Percentiles rank a stretch among this genome's conserved stretches.
phyloP scores from a whole-genome alignment of 2,888 invertebrate species.

The Orchesella flavescens region DNA sequence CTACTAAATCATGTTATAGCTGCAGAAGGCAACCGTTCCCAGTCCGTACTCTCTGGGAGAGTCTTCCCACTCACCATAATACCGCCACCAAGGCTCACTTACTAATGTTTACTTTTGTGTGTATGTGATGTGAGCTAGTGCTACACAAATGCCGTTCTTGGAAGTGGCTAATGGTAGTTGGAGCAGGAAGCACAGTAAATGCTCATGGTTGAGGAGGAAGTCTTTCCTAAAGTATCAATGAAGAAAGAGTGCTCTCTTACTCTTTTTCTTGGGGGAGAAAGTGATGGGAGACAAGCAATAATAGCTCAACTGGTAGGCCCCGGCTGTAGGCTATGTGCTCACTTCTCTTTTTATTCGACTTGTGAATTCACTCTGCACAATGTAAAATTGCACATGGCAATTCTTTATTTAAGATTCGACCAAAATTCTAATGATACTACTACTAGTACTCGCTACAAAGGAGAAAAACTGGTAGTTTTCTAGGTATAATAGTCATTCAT shows the following conservation, averaged over 20 bases:
- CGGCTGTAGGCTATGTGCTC: neutral
- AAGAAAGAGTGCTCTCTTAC: constrained; percentile 14
- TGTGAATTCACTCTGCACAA: constrained; percentile 4
- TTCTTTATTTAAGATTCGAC: constrained; percentile 28
- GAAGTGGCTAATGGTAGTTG: constrained; percentile 17
- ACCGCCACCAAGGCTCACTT: neutral
- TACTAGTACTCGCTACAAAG: constrained; percentile 44
- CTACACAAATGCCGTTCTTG: neutral
- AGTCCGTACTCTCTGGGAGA: neutral
- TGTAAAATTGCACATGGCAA: neutral
- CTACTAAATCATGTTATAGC: constrained; percentile 56
- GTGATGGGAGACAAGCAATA: constrained; percentile 12
- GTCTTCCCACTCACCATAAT: too few species aligned
- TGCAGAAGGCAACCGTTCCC: constrained; percentile 6
- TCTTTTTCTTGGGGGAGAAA: neutral
- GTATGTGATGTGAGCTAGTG: neutral
- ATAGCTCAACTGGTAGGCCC: constrained; percentile 13
- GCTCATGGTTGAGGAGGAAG: neutral
- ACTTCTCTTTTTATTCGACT: neutral
- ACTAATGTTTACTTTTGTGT: neutral
- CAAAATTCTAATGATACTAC: constrained; percentile 45
- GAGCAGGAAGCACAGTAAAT: constrained; percentile 20
- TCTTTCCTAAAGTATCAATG: constrained; percentile 34
- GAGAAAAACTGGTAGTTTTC: constrained; percentile 36
- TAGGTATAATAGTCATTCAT: constrained; percentile 29